Base-by-base conservation (phyloP, 2,113 vertebrate species). In the Thalassoma bifasciatum region DNA sequence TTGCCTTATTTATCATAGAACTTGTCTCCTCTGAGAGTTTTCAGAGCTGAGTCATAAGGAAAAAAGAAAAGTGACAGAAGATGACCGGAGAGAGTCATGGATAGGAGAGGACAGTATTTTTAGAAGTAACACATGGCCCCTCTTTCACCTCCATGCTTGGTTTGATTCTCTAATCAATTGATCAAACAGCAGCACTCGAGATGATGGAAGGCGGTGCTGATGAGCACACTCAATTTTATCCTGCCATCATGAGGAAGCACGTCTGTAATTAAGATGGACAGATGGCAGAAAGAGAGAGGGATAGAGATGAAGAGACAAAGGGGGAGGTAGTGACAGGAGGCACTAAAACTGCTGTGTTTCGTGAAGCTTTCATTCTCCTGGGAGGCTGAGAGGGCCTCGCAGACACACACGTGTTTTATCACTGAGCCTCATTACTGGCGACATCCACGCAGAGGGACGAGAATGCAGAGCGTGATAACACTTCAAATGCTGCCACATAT, bases 191-290 rank as follows among this genome's bases (percentile, higher is more conserved):
- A 7, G 65, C 74, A 67, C 84, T 79, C n/a, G 23, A 84, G 78
- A 79, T 83, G 88, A 89, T 86, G 79, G 87, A 87, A 79, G 80
- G 73, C 59, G 50, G 79, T 54, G 73, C 80, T 86, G 83, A 90
- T 85, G 85, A 84, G 80, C 81, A 69, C 78, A 79, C 76, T 77
- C 76, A 69, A 65, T 82, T 87, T 75, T 82, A 81, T 81, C 67
- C 77, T 49, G 74, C 75, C 70, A 50, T 72, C 83, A 83, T 61
- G 77, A 87, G 70, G 77, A 85, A 72, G 75, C 75, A 82, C 49
- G 79, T 81, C 83, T 75, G 71, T 84, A 82, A 81, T 91, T 88
- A 82, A 90, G 89, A 93, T 66, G 72, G 88, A 87, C 90, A 92
- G 87, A 88, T 90, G 91, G 85, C 77, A 75, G 60, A 64, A 63